phyloP scores from a whole-genome alignment of 2,888 invertebrate species.

The Agriotes lineatus region DNA sequence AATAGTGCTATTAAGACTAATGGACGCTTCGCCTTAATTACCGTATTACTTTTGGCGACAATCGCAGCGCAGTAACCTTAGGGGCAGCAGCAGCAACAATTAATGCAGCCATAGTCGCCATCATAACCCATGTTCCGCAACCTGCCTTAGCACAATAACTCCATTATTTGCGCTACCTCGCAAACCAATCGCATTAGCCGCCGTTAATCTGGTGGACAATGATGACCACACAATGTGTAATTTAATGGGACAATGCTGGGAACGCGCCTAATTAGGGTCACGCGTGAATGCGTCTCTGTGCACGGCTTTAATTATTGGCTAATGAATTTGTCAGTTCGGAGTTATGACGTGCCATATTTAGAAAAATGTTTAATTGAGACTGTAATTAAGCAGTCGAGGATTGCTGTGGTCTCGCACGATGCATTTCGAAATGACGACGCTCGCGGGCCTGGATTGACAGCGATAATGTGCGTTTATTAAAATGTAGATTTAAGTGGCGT shows the following conservation, averaged over 20 bases:
- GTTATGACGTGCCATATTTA: conserved; percentile 12
- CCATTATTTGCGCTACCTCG: conserved; percentile 58
- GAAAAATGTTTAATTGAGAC: conserved; percentile 12
- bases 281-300: conserved; percentile 52
- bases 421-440: not conserved
- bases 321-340: conserved; percentile 21
- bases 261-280: conserved; percentile 55
- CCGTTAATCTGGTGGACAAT: conserved; percentile 53
- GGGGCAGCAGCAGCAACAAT: too few species aligned
- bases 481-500: too few species aligned
- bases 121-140: conserved; percentile 52
- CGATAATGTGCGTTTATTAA: too few species aligned
- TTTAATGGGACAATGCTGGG: conserved; percentile 53
- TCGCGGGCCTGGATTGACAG: not conserved
- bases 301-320: conserved; percentile 32
- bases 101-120: conserved; percentile 24
- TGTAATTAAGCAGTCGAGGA: not conserved
- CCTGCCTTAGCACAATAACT: conserved; percentile 55
- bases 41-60: too few species aligned
- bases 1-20: too few species aligned
- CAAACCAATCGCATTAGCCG: conserved; percentile 52
- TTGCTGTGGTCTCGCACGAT: not conserved
- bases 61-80: too few species aligned
- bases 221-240: conserved; percentile 55
- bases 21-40: too few species aligned